Conservation (phyloP, 2,797 vertebrate species). For the Peromyscus nudipes region DNA sequence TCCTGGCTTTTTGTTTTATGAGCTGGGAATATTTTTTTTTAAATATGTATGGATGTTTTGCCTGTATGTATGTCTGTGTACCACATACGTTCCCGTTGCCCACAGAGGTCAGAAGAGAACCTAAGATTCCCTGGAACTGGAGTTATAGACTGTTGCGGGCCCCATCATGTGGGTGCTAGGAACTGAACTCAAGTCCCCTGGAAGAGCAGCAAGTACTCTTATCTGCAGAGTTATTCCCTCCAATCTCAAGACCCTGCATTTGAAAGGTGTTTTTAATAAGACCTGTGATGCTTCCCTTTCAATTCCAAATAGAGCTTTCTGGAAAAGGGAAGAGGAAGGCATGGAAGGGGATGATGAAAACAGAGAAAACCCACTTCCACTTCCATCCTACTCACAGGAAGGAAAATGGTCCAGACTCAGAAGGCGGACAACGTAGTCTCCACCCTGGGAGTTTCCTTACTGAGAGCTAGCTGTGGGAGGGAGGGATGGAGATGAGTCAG, state of each 20-base stretch:
- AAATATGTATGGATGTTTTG: not conserved
- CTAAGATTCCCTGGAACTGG: not conserved
- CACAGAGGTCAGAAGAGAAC: not conserved
- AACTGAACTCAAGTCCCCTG: not conserved
- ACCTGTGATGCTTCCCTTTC: not conserved
- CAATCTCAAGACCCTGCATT: not conserved
- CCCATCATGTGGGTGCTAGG: not conserved
- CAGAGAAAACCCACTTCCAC: not conserved
- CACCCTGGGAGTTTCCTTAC: constrained; percentile 49
- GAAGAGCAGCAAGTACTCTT: not conserved
- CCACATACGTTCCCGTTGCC: not conserved
- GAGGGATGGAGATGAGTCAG: constrained; percentile 43
- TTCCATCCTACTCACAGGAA: not conserved
- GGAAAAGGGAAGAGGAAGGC: not conserved
- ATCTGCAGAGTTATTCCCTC: too few relatives aligned
- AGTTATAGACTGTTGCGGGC: not conserved
- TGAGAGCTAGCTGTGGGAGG: not conserved
- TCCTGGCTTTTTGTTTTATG: not conserved
- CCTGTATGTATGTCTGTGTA: not conserved
- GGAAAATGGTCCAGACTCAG: not conserved
- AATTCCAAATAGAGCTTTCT: not conserved
- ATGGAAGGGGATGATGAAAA: not conserved
- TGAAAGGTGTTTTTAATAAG: constrained; percentile 9
- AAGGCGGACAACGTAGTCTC: not conserved
- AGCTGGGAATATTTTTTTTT: not conserved